Base-by-base conservation (phyloP, 2,797 vertebrate genomes). In the Platyrinchus mystaceus region DNA sequence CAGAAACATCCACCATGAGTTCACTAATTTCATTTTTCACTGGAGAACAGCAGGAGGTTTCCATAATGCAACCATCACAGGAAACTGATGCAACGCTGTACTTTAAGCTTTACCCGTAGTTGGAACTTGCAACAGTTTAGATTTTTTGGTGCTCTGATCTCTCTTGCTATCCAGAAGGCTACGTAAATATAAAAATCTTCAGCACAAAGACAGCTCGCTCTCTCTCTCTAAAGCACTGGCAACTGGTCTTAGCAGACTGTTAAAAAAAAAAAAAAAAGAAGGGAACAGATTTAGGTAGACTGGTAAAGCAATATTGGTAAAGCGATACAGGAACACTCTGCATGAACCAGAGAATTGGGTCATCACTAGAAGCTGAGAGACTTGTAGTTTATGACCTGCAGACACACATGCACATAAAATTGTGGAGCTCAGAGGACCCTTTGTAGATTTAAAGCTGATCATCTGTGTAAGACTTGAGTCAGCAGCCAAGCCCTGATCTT, bases 191-290 rank as follows among this genome's bases (percentile, higher is more conserved):
- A 77, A 89, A 86, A 84, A 41, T 70, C 88, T 97, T 94, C 91
- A 70, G 71, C 52, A 73, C 81, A 94, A 95, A 70, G 73, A 84
- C 84, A 91, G 59, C 43, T 84, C 63, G 86, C 90, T 95, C 93
- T 93, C 43, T 84, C 63, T 87, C 90, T 95, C 93, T 93, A 87
- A 94, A 91, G 78, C 79, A 87, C 84, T 89, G 86, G 93, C 50
- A 91, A 96, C 44, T 77, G 68, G 50, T 89, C 96, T 97, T 47
- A 59, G 73, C 43, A 94, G 89, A 86, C 80, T 96, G 87, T 84
- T 46, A 9, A 30, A 74, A 78, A 75, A 41, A 47, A 34, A 67
- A 24, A 14, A 75, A 43, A 39, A 30, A 60, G 19, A 16, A 58
- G 36, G 3, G 10, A 62, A 52, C 10, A 44, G 12, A 41, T 79